Evolutionary conservation across 2,888 invertebrate species (phyloP).

Genomic region (Panopea generosa): DNA sequence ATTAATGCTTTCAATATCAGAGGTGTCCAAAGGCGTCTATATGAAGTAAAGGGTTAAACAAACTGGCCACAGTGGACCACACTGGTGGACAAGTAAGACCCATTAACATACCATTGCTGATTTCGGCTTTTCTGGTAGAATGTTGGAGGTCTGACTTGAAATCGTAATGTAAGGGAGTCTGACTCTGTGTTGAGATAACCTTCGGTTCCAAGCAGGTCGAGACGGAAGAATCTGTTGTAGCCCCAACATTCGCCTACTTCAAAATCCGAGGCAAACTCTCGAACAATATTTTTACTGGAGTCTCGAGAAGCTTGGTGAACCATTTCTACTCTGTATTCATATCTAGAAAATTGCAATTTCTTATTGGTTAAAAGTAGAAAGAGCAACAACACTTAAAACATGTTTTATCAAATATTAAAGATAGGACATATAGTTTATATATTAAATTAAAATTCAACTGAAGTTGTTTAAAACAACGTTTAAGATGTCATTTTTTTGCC

Average conservation of each 20-base stretch:
- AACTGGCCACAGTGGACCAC: no score
- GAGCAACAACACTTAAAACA: no score
- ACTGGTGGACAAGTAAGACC: no score
- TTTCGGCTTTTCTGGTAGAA: constrained; percentile 97
- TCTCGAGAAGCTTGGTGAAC: constrained; percentile 95
- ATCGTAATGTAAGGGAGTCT: constrained; percentile 93
- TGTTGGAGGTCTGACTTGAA: constrained; percentile 96
- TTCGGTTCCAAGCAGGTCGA: constrained; percentile 95
- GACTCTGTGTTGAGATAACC: constrained; percentile 94
- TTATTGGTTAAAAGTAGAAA: no score
- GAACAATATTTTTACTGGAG: constrained; percentile 90
- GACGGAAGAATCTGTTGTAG: constrained; percentile 96
- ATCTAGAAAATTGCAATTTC: constrained; percentile 89
- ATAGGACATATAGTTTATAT: no score
- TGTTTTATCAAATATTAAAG: no score
- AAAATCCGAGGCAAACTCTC: constrained; percentile 98
- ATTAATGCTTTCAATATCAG: no score
- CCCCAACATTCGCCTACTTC: constrained; percentile 99
- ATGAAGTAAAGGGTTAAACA: no score
- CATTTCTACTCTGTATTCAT: constrained; percentile 98
- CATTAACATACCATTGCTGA: constrained; percentile 88
- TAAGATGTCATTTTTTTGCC: no score
- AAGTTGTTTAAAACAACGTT: no score
- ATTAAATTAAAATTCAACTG: no score
- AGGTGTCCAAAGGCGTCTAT: no score